Evolutionary conservation across 30 jellyfish, hydroid and myxozoan species (phyloP).

Genomic region (Phacellophora camtschatica): DNA sequence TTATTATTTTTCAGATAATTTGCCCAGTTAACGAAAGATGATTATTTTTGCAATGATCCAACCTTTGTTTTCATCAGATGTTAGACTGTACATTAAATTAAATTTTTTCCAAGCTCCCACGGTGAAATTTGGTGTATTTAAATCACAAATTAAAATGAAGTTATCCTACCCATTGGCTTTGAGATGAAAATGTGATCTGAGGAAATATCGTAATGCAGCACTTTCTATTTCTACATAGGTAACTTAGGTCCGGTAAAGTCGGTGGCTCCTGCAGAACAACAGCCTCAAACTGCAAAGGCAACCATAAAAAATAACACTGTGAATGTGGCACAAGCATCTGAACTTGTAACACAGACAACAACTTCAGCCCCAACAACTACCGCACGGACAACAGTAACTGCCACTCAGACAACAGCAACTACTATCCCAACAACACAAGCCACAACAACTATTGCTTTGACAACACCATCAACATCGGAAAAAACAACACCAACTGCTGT

Average conservation of each 20-base stretch:
- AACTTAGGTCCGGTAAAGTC: neutral
- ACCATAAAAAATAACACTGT: slow-evolving; percentile 9
- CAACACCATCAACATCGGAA: slow-evolving; percentile 28
- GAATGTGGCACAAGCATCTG: neutral
- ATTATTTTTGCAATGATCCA: too few species aligned
- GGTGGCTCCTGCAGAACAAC: neutral
- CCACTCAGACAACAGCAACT: slow-evolving; percentile 3
- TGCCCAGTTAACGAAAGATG: too few species aligned
- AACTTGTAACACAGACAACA: neutral
- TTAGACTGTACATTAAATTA: too few species aligned
- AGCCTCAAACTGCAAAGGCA: slow-evolving; percentile 5
- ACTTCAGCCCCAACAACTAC: neutral
- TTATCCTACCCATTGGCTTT: too few species aligned
- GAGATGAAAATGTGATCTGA: too few species aligned
- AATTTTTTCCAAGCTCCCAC: too few species aligned
- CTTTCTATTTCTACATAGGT: too few species aligned
- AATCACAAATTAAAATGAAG: too few species aligned
- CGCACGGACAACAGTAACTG: neutral
- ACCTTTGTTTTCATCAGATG: too few species aligned
- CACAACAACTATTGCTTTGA: slow-evolving; percentile 26
- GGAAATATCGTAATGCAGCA: too few species aligned
- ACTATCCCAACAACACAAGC: slow-evolving; percentile 10
- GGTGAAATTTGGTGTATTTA: too few species aligned
- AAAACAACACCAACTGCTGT: neutral
- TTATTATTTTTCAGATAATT: too few species aligned